Evolutionary conservation across 2,888 invertebrate genomes (phyloP), one percentile per base, ranked within the genome.

Genomic region (Tuberolachnus salignus): DNA sequence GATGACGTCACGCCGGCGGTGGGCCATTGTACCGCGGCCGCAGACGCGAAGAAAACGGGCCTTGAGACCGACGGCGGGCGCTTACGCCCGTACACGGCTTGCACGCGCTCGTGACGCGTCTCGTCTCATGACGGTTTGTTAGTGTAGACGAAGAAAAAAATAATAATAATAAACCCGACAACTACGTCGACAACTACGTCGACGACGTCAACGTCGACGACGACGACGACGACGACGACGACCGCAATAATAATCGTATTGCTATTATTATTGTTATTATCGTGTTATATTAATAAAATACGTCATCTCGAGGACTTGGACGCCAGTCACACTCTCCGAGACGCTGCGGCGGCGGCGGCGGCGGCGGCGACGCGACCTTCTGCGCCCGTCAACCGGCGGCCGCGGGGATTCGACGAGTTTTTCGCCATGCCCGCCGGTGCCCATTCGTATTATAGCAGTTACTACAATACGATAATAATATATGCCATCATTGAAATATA

Each of bases 221-320:
- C 42, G 42, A 10, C 42, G n/a, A 11, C n/a, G n/a, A n/a, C n/a
- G 34, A 3, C 34, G 34, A 34, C 34, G 34, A 34, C 34, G 34
- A 34, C 34, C 34, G 34, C 34, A 34, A 34, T 6, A 34, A 34
- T 34, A 34, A 34, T 34, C 34, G 34, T 34, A n/a, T n/a, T n/a
- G n/a, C n/a, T n/a, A n/a, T n/a, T n/a, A n/a, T n/a, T n/a, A n/a
- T n/a, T n/a, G 34, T 34, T 34, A 34, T 6, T 34, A 34, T 34
- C 34, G 34, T 34, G 6, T 4, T 34, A 34, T 6, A 34, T 4
- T 34, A 34, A 34, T n/a, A n/a, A 3, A 53, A 69, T 34, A 21
- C 16, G 51, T 61, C 14, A 61, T 72, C 26, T 72, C 72, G 72
- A 73, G 59, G 72, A 73, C 72, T 72, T 34, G 6, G 46, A 42